Conservation (phyloP, 2,113 vertebrate genomes). For the Neogale vison region DNA sequence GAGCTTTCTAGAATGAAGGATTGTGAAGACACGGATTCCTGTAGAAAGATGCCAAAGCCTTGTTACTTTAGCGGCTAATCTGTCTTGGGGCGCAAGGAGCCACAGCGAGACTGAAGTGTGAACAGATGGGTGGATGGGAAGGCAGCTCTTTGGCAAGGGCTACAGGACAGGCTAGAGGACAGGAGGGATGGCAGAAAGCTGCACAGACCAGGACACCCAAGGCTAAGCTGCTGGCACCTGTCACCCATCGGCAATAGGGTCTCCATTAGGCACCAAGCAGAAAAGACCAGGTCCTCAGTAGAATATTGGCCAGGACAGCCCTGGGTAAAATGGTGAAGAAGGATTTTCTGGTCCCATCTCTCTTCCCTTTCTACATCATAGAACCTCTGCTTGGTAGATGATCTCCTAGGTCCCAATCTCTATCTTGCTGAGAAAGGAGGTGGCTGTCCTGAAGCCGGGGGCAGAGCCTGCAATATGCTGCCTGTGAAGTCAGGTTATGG, state of each 20-base stretch:
- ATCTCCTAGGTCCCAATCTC: not conserved
- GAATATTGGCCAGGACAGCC: not conserved
- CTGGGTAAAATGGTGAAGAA: fast-evolving
- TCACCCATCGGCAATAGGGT: fast-evolving
- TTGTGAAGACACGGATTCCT: not conserved
- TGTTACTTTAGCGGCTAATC: not conserved
- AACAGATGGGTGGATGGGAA: not conserved
- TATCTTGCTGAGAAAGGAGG: not conserved
- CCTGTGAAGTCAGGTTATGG: not conserved
- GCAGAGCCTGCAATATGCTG: not conserved
- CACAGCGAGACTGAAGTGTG: not conserved
- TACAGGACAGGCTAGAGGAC: not conserved
- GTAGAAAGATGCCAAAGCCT: not conserved
- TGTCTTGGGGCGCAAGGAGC: not conserved
- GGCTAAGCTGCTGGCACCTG: not conserved
- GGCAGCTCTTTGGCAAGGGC: not conserved
- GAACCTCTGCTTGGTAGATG: not conserved
- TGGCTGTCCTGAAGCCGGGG: not conserved
- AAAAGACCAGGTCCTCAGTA: not conserved
- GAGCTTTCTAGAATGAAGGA: not conserved
- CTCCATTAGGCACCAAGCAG: not conserved
- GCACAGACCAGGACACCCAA: not conserved
- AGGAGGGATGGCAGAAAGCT: not conserved
- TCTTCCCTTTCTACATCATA: not conserved
- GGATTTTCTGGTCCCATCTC: fast-evolving